A percentile compares a stretch with the other conserved stretches of the same genome.
phyloP scores from a whole-genome alignment of 2,888 invertebrate genomes.

The Netelia fuscicornis region DNA sequence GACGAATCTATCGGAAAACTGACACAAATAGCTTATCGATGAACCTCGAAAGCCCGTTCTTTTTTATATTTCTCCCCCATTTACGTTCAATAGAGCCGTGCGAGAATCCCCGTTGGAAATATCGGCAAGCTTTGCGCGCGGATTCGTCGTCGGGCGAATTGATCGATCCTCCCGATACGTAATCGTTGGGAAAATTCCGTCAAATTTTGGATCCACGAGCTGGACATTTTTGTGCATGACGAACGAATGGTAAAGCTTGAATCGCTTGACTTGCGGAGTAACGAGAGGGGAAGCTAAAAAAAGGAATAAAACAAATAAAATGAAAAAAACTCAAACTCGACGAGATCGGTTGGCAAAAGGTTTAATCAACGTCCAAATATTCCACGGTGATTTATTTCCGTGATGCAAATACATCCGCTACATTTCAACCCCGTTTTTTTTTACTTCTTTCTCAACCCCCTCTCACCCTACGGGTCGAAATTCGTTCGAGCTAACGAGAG shows the following conservation, averaged over 20 bases:
- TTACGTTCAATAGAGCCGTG: no score
- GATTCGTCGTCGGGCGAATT: no score
- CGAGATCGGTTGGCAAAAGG: neutral
- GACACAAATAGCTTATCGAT: neutral
- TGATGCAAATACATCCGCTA: neutral
- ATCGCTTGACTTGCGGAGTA: no score
- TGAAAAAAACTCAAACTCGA: no score
- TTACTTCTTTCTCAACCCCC: neutral
- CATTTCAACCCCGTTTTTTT: neutral
- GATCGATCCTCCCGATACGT: neutral
- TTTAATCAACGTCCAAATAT: constrained; percentile 21
- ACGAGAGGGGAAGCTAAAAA: no score
- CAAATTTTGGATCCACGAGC: neutral
- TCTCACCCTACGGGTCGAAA: neutral
- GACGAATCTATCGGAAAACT: neutral
- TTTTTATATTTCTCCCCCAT: no score
- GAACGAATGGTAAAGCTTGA: constrained; percentile 2
- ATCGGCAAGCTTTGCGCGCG: no score
- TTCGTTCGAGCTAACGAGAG: constrained; percentile 6
- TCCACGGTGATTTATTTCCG: neutral
- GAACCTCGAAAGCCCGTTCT: no score
- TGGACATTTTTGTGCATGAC: neutral
- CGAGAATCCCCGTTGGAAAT: no score
- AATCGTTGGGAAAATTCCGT: constrained; percentile 12
- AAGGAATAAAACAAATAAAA: no score